Percentiles rank a stretch among this genome's conserved stretches.
These are phyloP conservation scores for Geodia barretti DNA, from an alignment of 37 sponge, comb jelly and placozoan species.

Conservation along the genomic window DNA sequence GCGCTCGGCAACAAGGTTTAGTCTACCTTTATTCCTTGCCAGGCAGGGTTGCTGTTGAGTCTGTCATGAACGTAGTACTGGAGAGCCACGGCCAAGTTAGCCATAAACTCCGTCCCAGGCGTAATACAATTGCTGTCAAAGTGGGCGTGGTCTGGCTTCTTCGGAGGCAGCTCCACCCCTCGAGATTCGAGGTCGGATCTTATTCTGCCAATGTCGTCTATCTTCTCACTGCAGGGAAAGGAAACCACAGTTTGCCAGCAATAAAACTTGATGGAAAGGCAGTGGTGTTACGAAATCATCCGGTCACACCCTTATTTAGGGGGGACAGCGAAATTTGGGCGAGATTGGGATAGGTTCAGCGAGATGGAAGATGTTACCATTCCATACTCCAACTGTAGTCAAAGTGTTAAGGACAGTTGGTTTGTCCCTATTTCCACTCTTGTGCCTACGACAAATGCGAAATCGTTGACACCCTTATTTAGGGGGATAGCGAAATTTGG, in stretches of 20 bases:
- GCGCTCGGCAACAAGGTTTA: too few species aligned
- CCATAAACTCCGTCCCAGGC: slow-evolving; percentile 98
- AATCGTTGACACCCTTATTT: too few species aligned
- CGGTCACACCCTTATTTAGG: neutral
- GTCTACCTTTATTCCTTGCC: slow-evolving; percentile 84
- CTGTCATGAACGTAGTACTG: slow-evolving; percentile 90
- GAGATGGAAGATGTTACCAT: too few species aligned
- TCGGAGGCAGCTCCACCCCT: slow-evolving; percentile 86
- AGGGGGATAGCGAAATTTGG: too few species aligned
- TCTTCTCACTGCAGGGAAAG: slow-evolving; percentile 70
- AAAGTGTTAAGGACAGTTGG: too few species aligned
- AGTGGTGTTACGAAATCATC: neutral
- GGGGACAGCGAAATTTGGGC: neutral
- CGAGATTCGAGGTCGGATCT: slow-evolving; percentile 55
- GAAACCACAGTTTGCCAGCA: neutral
- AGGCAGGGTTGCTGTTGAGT: slow-evolving; percentile 93
- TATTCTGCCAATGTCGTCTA: slow-evolving; percentile 64
- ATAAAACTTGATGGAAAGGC: neutral
- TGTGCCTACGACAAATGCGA: too few species aligned
- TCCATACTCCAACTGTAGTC: too few species aligned
- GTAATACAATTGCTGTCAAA: slow-evolving; percentile 99
- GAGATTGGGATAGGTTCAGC: neutral
- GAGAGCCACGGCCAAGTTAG: slow-evolving; percentile 82
- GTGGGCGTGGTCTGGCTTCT: slow-evolving; percentile 69
- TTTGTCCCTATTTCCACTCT: too few species aligned